These are phyloP conservation scores for Hydrochoerus hydrochaeris DNA, from an alignment of 2,113 vertebrate genomes.

Conservation along the genomic window DNA sequence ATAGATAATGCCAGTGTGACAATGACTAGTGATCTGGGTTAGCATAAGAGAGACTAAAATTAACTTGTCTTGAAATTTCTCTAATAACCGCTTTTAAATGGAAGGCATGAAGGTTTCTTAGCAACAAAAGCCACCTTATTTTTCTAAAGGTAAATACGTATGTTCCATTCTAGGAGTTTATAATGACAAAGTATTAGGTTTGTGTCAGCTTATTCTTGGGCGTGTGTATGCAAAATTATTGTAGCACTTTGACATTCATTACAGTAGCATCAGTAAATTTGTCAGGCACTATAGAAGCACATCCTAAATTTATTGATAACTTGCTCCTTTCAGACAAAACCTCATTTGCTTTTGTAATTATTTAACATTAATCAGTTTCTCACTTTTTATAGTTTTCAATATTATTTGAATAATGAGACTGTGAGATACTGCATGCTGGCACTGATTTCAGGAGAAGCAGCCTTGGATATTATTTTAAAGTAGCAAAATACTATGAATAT, in stretches of 20 bases:
- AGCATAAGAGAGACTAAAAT: not conserved
- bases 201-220: not conserved
- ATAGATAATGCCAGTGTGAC: too few relatives aligned
- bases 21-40: not conserved
- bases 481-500: not conserved
- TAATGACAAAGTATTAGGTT: not conserved
- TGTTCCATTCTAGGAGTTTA: not conserved
- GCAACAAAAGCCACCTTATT: not conserved
- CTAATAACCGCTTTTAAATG: not conserved
- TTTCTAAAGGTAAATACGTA: not conserved
- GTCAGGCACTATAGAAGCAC: not conserved
- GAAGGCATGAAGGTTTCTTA: not conserved
- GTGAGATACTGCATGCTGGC: not conserved
- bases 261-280: not conserved
- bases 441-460: not conserved
- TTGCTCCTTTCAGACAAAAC: not conserved
- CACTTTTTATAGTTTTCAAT: not conserved
- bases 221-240: not conserved
- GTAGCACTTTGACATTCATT: not conserved
- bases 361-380: not conserved
- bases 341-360: not conserved
- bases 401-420: not conserved
- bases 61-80: not conserved
- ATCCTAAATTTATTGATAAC: not conserved
- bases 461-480: not conserved